Percentiles rank a stretch among this genome's conserved stretches.
Evolutionary conservation across 2,797 vertebrate genomes (phyloP).

Genomic region (Sphenodon punctatus): DNA sequence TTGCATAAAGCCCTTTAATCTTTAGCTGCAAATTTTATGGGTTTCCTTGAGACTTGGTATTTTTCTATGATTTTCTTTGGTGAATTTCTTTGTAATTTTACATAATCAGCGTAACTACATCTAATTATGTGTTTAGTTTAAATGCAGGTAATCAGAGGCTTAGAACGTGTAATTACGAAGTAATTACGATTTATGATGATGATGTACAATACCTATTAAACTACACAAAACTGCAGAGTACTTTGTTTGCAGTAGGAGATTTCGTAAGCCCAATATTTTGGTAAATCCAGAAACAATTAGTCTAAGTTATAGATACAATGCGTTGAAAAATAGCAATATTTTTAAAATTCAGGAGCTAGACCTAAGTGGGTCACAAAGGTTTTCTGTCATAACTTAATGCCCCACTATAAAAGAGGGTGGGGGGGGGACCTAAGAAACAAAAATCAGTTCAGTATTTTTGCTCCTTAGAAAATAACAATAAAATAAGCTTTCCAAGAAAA

Average conservation of each 20-base stretch:
- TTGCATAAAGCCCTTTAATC: background rate
- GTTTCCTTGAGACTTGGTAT: background rate
- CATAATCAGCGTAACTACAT: background rate
- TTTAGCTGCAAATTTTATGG: background rate
- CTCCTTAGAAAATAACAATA: background rate
- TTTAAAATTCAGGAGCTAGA: background rate
- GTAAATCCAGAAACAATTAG: constrained; percentile 21
- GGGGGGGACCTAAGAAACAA: too few species aligned
- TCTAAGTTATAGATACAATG: background rate
- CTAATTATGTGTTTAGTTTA: constrained; percentile 3
- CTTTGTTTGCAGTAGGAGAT: background rate
- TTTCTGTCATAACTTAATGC: background rate
- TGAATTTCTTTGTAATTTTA: background rate
- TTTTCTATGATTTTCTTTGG: background rate
- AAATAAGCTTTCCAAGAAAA: background rate
- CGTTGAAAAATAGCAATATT: background rate
- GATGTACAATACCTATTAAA: constrained; percentile 8
- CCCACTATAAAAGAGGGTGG: too few species aligned
- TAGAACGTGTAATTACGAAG: constrained; percentile 33
- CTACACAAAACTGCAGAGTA: background rate
- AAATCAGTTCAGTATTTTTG: background rate
- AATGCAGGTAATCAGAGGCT: constrained; percentile 3
- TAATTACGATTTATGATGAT: constrained; percentile 31
- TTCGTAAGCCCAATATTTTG: constrained; percentile 25
- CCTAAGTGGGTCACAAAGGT: background rate